Evolutionary conservation across 2,797 vertebrate genomes (phyloP), one percentile per base, ranked within the genome.

Genomic region (Pelobates cultripes): DNA sequence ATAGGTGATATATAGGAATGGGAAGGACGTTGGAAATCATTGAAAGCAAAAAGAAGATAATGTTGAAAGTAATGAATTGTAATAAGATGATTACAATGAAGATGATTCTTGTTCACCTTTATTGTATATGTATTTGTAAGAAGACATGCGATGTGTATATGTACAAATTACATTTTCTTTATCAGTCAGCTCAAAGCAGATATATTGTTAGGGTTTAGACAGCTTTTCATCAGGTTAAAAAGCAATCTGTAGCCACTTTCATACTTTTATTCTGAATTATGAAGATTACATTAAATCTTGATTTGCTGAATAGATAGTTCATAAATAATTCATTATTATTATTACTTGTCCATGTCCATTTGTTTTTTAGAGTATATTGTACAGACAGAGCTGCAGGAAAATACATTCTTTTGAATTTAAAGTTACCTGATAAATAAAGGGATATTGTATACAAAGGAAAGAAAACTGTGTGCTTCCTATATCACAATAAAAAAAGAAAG

Each of bases 251-350:
- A 85, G 86, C 84, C 88, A 87, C 81, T 81, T 88, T 88, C 85
- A 45, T 82, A 68, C 80, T 81, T 80, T 90, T 91, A 78, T 88
- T 88, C 90, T 90, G 88, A 85, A 87, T 89, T 89, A 77, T 86
- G 80, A 67, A 83, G 84, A 88, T 88, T 90, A 91, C 87, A 89
- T 94, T 92, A 92, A 90, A 86, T 82, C 84, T 72, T 82, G 80
- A 82, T 82, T 82, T 75, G 64, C 40, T 72, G 40, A 53, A 44
- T 53, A 66, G 80, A 72, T 77, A 72, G 28, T 66, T 69, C 28
- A 82, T 82, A 57, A 82, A 82, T 82, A 43, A 82, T 82, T 82
- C 68, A 82, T 82, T 77, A 40, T 72, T 82, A 77, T 82, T 82
- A 71, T 51, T 12, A 77, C 76, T 77, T 70, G 76, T 43, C 17